phyloP scores from a whole-genome alignment of 2,113 vertebrate species.

The Paradoxurus hermaphroditus region DNA sequence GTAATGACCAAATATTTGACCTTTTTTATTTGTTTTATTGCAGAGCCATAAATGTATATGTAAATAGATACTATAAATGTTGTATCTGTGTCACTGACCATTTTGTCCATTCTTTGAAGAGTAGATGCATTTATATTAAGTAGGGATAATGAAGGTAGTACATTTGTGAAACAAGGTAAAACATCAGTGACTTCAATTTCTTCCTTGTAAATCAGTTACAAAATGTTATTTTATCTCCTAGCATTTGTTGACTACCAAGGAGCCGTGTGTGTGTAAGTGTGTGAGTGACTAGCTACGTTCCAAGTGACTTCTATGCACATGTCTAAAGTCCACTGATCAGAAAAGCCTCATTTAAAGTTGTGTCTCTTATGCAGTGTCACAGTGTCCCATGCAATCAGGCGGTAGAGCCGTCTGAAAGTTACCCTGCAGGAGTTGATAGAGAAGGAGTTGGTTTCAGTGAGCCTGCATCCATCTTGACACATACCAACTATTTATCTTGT shows the following conservation, averaged over 20 bases:
- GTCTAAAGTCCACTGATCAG: neutral
- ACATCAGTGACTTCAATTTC: conserved; percentile 22
- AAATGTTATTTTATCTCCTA: neutral
- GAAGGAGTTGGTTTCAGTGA: neutral
- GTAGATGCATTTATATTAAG: conserved; percentile 3
- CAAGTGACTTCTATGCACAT: neutral
- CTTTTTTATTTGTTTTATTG: neutral
- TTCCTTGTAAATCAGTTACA: neutral
- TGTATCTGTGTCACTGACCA: neutral
- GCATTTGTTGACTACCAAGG: neutral
- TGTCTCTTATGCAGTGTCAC: neutral
- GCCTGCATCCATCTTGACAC: neutral
- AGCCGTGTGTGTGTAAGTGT: neutral
- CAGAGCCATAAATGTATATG: neutral
- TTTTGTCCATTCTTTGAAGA: neutral
- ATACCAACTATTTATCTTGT: neutral
- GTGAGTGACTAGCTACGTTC: neutral
- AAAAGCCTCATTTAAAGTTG: neutral
- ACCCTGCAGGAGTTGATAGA: neutral
- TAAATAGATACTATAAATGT: neutral
- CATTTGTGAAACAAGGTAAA: conserved; percentile 14
- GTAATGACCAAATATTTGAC: neutral
- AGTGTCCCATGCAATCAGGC: neutral
- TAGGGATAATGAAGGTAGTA: conserved; percentile 15
- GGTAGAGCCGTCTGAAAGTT: neutral